These are phyloP conservation scores for Drosophila subobscura DNA, from an alignment of 1,140 invertebrate genomes.

Conservation along the genomic window DNA sequence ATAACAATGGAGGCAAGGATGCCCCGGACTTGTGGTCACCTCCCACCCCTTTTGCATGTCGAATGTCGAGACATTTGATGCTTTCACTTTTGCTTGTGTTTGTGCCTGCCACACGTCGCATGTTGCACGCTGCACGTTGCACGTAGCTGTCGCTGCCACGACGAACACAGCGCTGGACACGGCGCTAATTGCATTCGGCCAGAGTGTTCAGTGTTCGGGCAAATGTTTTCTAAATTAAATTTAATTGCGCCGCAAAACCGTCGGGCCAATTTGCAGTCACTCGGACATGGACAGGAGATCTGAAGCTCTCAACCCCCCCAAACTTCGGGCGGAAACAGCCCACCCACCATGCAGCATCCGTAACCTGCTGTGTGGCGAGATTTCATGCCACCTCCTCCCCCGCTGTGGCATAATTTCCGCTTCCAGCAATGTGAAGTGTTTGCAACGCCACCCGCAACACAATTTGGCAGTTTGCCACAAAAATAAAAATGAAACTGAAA, in stretches of 20 bases:
- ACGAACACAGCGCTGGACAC: conserved; percentile 2
- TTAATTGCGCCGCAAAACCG: conserved; percentile 67
- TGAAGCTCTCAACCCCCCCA: conserved; percentile 4
- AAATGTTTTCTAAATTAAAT: conserved; percentile 72
- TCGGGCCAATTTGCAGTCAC: conserved; percentile 60
- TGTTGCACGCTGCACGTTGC: not conserved
- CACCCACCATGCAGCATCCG: conserved; percentile 2
- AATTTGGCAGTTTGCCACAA: conserved; percentile 69
- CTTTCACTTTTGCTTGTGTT: conserved; percentile 26
- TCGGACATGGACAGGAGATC: conserved; percentile 24
- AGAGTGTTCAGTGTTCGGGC: conserved; percentile 38
- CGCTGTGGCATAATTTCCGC: too few species aligned
- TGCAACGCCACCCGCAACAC: conserved; percentile 52
- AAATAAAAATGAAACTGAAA: conserved; percentile 40
- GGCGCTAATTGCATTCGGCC: conserved; percentile 60
- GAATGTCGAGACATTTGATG: conserved; percentile 20
- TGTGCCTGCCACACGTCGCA: not conserved
- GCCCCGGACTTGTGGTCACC: too few species aligned
- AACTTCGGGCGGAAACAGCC: not conserved
- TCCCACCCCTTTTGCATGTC: too few species aligned
- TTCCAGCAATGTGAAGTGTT: conserved; percentile 16
- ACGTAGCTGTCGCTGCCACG: not conserved
- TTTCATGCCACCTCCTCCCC: too few species aligned
- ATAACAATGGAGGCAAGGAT: too few species aligned
- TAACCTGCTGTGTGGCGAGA: conserved; percentile 3